Base-by-base conservation (phyloP, 2,888 invertebrate genomes). In the Helleia helle region DNA sequence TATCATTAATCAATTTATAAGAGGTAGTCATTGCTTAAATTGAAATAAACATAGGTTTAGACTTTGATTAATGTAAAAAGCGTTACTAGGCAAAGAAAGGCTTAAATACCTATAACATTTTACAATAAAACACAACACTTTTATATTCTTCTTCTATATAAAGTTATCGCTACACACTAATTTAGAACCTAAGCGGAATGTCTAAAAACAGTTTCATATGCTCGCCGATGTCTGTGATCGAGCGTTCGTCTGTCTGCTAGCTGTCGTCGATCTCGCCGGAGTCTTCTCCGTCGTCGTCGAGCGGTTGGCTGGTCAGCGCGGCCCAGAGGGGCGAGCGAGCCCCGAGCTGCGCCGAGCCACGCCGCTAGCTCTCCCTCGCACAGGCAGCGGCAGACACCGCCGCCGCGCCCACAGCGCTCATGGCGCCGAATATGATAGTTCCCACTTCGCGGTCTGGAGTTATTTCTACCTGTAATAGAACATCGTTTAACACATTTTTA, bases 291-390 rank as follows among this genome's bases (percentile, higher is more conserved):
- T 76, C 79, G 42, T 65, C 69, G 46, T 76, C 79, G 42, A 83
- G 69, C 3, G 77, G 81, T 60, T 92, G 91, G 59, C 91, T 91
- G 41, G 93, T 93, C 55, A 93, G 86, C 39, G 93, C 91, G 38
- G 91, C 92, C 93, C 93, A 93, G 51, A 94, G 86, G 37, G 93
- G 93, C 48, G 93, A 91, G 59, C 81, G 75, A 6, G 81, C 81
- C 46, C 81, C 81, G 50, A 74, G 71, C 66, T 68, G 75, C 59
- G 71, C 75, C 55, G 83, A 81, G 64, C 76, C 84, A 49, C 81
- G 80, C 54, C 81, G 84, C 83, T 84, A 84, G 77, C 91, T 91
- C 71, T 87, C 89, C 42, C 88, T 84, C 25, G 85, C 68, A 48
- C 66, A 69, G 4, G 54, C 59, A 17, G 55, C 56, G 17, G 58